A percentile compares a stretch with the other conserved stretches of the same genome.
phyloP scores from a whole-genome alignment of 1,140 invertebrate genomes.

The Tetragnatha versicolor region DNA sequence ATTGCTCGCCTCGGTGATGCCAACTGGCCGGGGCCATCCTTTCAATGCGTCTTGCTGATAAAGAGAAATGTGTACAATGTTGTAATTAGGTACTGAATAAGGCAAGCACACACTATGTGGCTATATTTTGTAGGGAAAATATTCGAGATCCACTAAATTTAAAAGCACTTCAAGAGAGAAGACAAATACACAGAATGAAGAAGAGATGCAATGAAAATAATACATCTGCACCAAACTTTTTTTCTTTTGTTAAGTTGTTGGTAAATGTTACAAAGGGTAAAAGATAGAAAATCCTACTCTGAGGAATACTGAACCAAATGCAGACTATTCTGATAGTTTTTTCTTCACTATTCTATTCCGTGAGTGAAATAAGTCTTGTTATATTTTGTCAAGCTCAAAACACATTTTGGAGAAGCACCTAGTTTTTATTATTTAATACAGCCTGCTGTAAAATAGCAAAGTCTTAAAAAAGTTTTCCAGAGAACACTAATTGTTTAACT shows the following conservation, averaged over 20 bases:
- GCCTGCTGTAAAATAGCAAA: too few relatives aligned
- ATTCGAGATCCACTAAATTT: constrained; percentile 31
- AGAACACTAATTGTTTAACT: too few relatives aligned
- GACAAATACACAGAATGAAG: constrained; percentile 13
- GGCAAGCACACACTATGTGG: constrained; percentile 51
- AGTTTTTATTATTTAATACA: too few relatives aligned
- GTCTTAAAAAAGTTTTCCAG: too few relatives aligned
- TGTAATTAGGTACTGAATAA: constrained; percentile 54
- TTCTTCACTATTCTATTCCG: neutral
- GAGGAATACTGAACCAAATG: neutral
- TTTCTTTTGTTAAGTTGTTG: neutral
- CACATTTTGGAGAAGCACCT: too few relatives aligned
- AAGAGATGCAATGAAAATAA: constrained; percentile 2
- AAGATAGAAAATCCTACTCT: too few relatives aligned
- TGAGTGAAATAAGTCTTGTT: too few relatives aligned
- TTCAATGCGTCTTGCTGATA: neutral
- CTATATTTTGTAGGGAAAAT: constrained; percentile 44
- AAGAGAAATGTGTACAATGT: constrained; percentile 15
- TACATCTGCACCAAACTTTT: neutral
- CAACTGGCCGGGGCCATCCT: neutral
- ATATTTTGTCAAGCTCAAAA: too few relatives aligned
- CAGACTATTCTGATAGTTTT: constrained; percentile 1
- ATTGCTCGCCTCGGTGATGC: neutral
- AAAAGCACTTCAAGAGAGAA: constrained; percentile 34
- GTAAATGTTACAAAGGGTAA: too few relatives aligned